These are phyloP conservation scores for Pachliopta kotzebuea DNA, from an alignment of 2,888 invertebrate genomes.

Conservation along the genomic window DNA sequence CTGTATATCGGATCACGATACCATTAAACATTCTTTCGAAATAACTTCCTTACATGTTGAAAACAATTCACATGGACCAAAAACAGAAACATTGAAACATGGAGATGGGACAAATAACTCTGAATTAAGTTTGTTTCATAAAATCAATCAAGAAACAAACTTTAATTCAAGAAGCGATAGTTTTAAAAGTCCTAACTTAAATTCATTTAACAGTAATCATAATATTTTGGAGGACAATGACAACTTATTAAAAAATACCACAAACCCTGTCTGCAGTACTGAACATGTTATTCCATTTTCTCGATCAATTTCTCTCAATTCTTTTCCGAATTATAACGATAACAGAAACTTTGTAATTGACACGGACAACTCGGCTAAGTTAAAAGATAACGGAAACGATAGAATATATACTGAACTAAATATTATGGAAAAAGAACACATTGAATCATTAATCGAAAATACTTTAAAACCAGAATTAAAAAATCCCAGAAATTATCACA, in stretches of 20 bases:
- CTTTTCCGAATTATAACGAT: too few relatives aligned
- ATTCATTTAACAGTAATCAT: neutral
- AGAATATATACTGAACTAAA: too few relatives aligned
- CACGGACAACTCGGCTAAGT: too few relatives aligned
- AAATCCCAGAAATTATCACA: neutral
- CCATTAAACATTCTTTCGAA: neutral
- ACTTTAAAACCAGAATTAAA: neutral
- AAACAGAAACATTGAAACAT: neutral
- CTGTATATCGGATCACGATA: neutral
- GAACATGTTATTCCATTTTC: neutral
- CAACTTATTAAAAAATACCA: conserved; percentile 3
- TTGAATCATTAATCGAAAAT: neutral
- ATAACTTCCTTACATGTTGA: neutral
- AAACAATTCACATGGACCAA: neutral
- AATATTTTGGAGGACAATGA: too few relatives aligned
- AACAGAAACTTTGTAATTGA: too few relatives aligned
- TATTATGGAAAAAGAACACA: too few relatives aligned
- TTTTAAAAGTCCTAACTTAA: neutral
- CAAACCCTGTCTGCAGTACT: too few relatives aligned
- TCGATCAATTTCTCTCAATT: neutral
- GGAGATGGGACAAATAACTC: neutral
- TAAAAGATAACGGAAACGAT: too few relatives aligned
- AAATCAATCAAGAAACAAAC: neutral
- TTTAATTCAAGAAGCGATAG: neutral
- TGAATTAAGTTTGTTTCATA: neutral